phyloP scores from a whole-genome alignment of 2,888 invertebrate species.

The Electrophaes corylata region DNA sequence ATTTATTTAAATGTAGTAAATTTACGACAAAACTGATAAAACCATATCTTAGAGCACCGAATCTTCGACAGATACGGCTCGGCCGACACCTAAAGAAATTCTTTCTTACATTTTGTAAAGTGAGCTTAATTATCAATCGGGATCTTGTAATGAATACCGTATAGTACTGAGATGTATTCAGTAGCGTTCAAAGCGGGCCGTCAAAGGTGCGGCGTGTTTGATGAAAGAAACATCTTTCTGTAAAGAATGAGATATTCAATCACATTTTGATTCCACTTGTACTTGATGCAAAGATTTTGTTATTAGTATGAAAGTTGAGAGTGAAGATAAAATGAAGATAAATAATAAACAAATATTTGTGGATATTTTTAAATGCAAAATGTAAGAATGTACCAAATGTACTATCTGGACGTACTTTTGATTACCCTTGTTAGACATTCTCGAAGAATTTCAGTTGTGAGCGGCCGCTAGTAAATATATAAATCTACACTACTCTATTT shows the following conservation, averaged over 20 bases:
- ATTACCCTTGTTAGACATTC: too few species aligned
- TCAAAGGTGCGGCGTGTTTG: constrained; percentile 64
- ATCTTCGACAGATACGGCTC: background rate
- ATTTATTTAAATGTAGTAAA: background rate
- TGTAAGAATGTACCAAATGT: too few species aligned
- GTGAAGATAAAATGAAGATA: background rate
- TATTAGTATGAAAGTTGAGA: background rate
- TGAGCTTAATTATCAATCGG: constrained; percentile 81
- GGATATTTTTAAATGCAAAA: too few species aligned
- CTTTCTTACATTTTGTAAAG: constrained; percentile 55
- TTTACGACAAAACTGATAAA: constrained; percentile 4
- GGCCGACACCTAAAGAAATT: constrained; percentile 33
- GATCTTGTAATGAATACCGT: constrained; percentile 72
- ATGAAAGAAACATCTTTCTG: constrained; percentile 31
- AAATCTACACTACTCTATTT: too few species aligned
- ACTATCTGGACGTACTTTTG: too few species aligned
- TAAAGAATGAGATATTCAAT: constrained; percentile 1
- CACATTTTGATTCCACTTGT: constrained; percentile 16
- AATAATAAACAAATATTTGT: too few species aligned
- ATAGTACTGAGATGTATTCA: constrained; percentile 44
- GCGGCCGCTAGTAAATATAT: too few species aligned
- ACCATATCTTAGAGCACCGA: constrained; percentile 10
- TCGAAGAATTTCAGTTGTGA: too few species aligned
- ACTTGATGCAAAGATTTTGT: constrained; percentile 11
- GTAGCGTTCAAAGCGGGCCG: constrained; percentile 65